Evolutionary conservation across 2,888 invertebrate species (phyloP).

Genomic region (Acrobasis repandana): DNA sequence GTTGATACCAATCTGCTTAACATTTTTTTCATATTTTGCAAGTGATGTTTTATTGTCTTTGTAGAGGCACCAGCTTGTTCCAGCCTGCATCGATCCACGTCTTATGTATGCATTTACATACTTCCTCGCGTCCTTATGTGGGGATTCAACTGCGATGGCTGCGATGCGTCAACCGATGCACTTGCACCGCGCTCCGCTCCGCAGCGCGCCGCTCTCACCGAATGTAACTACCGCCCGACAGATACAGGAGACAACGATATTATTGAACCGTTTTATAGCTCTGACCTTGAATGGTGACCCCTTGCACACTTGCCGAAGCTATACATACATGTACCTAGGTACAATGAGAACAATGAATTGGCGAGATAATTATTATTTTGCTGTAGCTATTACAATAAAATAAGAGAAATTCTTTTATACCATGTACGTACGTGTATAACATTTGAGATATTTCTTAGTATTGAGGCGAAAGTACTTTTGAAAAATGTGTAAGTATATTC

Average conservation of each 20-base stretch:
- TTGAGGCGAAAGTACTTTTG: too few relatives aligned
- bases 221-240: conserved; percentile 38
- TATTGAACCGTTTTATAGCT: conserved; percentile 50
- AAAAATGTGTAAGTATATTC: too few relatives aligned
- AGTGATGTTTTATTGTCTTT: neutral
- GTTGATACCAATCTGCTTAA: too few relatives aligned
- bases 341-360: neutral
- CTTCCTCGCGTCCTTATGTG: conserved; percentile 72
- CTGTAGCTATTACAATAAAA: too few relatives aligned
- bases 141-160: conserved; percentile 79
- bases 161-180: conserved; percentile 80
- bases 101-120: conserved; percentile 76
- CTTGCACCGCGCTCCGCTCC: conserved; percentile 53
- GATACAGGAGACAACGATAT: conserved; percentile 44
- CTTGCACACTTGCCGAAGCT: conserved; percentile 27
- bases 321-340: too few relatives aligned
- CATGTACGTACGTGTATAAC: too few relatives aligned
- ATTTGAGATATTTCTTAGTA: too few relatives aligned
- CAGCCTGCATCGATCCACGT: conserved; percentile 72
- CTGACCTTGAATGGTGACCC: conserved; percentile 61
- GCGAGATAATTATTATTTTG: neutral
- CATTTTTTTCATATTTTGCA: too few relatives aligned
- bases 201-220: conserved; percentile 38
- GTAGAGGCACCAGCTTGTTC: conserved; percentile 1
- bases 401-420: too few relatives aligned